Conservation (phyloP, 2,113 vertebrate species). For the Aythya baeri region DNA sequence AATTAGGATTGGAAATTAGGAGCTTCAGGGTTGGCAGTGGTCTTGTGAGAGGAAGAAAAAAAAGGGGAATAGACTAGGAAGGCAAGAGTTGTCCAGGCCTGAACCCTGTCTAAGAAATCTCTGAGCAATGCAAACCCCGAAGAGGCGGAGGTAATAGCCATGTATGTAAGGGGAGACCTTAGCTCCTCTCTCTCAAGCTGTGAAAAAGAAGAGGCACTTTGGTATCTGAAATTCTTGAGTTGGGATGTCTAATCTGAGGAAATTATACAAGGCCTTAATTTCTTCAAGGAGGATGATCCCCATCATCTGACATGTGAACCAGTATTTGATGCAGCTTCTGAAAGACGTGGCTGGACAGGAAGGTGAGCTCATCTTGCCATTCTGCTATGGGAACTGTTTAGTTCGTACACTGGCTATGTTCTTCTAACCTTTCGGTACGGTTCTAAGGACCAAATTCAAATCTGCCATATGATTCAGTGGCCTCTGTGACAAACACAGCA, state of each 20-base stretch:
- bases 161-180: neutral
- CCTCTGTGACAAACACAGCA: neutral
- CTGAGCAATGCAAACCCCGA: neutral
- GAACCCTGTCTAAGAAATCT: accelerated
- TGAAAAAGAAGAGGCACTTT: neutral
- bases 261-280: neutral
- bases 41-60: neutral
- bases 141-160: neutral
- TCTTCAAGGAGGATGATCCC: neutral
- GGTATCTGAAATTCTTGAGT: neutral
- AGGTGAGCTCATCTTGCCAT: neutral
- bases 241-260: neutral
- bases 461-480: neutral
- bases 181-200: neutral
- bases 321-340: neutral
- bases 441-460: neutral
- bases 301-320: neutral
- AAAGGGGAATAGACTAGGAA: neutral
- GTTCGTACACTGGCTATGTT: neutral
- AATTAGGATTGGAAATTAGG: neutral
- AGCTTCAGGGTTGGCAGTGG: neutral
- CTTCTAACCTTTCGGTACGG: neutral
- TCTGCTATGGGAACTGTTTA: neutral
- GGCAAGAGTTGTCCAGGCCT: neutral
- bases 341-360: neutral